phyloP scores from a whole-genome alignment of 2,113 vertebrate genomes.

The Hippolais icterina region DNA sequence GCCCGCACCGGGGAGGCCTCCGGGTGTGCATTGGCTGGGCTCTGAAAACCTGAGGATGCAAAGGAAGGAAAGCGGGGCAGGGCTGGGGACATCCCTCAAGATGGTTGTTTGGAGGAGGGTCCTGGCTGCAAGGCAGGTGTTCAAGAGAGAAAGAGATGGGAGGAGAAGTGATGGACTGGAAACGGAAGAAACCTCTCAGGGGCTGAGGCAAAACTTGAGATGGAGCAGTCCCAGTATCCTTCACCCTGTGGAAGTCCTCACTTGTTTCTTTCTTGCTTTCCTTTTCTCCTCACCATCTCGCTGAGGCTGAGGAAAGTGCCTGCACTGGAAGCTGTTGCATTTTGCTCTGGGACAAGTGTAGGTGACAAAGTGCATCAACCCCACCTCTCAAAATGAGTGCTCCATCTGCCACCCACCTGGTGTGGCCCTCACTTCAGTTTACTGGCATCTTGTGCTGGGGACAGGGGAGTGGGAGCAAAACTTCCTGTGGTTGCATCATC shows the following conservation, averaged over 20 bases:
- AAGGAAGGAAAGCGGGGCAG: background rate
- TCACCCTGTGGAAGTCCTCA: background rate
- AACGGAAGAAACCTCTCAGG: background rate
- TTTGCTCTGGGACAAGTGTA: background rate
- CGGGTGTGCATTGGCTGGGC: accelerated
- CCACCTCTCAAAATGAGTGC: accelerated
- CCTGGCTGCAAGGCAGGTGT: background rate
- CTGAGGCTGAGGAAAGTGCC: background rate
- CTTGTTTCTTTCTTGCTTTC: background rate
- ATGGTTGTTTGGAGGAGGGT: background rate
- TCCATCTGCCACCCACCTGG: accelerated
- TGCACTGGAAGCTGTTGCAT: background rate
- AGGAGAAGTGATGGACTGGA: background rate
- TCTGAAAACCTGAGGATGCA: background rate
- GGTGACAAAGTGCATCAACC: background rate
- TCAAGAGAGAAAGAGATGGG: background rate
- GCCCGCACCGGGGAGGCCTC: background rate
- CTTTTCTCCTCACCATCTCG: background rate
- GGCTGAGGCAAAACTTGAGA: no score
- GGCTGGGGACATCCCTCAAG: background rate
- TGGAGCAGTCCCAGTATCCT: background rate
- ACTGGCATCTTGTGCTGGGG: no score
- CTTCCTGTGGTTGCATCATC: background rate
- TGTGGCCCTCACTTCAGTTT: background rate
- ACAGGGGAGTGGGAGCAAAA: background rate